These are phyloP conservation scores for Ceratitis capitata DNA, from an alignment of 1,140 invertebrate genomes.

Conservation along the genomic window DNA sequence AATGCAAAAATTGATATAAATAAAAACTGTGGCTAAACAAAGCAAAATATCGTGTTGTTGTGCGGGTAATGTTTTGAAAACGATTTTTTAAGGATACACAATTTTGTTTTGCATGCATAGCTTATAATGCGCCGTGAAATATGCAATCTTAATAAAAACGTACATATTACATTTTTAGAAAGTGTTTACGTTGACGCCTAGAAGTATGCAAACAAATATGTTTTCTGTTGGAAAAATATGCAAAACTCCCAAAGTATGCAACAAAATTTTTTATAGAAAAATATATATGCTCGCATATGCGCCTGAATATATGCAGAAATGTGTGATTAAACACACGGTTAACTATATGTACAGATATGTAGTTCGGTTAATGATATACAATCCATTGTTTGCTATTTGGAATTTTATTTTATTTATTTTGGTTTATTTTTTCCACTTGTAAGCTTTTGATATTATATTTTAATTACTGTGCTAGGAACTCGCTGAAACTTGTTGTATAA, in stretches of 20 bases:
- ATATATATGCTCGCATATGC: too few relatives aligned
- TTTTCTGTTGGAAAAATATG: too few relatives aligned
- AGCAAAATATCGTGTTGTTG: background rate
- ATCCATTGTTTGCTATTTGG: background rate
- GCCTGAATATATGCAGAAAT: too few relatives aligned
- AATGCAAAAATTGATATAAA: too few relatives aligned
- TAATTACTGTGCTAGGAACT: background rate
- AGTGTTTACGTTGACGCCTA: background rate
- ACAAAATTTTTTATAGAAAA: too few relatives aligned
- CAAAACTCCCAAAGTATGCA: too few relatives aligned
- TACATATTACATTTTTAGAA: background rate
- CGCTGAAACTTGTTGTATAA: background rate
- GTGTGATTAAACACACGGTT: background rate
- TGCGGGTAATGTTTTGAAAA: background rate
- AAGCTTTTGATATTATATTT: background rate
- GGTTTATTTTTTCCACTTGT: background rate
- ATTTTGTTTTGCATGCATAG: background rate
- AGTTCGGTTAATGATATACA: background rate
- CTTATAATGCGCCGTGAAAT: conserved; percentile 2
- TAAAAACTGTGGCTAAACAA: background rate
- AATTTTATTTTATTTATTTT: background rate
- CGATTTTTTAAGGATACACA: background rate
- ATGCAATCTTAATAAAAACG: background rate
- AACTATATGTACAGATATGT: background rate
- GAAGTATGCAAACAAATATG: too few relatives aligned